Conservation (phyloP, 2,888 invertebrate species). For the Leptopilina drosophilae region DNA sequence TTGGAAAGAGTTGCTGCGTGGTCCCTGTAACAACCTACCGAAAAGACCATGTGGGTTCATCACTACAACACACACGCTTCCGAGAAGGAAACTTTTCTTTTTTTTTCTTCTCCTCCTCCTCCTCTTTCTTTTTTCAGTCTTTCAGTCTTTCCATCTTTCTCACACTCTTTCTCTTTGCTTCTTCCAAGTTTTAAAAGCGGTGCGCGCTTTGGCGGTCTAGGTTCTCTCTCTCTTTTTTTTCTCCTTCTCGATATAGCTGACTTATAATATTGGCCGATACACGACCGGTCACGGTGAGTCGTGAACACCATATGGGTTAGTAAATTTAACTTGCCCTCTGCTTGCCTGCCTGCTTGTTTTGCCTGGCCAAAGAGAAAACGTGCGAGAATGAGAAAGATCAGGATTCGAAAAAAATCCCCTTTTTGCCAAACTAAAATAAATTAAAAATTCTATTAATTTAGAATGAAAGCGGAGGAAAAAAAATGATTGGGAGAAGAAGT, state of each 20-base stretch:
- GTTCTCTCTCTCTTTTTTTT: too few species aligned
- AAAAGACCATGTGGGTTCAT: conserved; percentile 58
- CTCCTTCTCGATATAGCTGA: conserved; percentile 30
- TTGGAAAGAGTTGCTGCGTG: conserved; percentile 45
- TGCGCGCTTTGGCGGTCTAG: conserved; percentile 37
- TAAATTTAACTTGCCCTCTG: conserved; percentile 64
- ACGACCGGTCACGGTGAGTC: conserved; percentile 35
- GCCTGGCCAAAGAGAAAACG: conserved; percentile 42
- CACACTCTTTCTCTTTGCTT: conserved; percentile 45
- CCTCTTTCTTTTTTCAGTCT: conserved; percentile 43
- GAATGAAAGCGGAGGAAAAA: too few species aligned
- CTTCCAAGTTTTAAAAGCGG: conserved; percentile 16
- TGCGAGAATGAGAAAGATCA: conserved; percentile 46
- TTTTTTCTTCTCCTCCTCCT: conserved; percentile 44
- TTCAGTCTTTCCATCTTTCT: conserved; percentile 20
- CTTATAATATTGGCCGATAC: conserved; percentile 42
- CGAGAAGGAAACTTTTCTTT: conserved; percentile 60
- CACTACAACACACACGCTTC: conserved; percentile 57
- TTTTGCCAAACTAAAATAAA: background rate
- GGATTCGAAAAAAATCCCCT: background rate
- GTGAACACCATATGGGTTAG: conserved; percentile 67
- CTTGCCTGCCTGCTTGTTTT: too few species aligned
- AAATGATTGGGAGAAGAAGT: too few species aligned
- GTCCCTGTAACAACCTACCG: conserved; percentile 48
- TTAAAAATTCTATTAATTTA: too few species aligned